Percentiles rank a stretch among this genome's conserved stretches.
Evolutionary conservation across 1,140 invertebrate genomes (phyloP).

Genomic region (Panagrolaimus sp.): DNA sequence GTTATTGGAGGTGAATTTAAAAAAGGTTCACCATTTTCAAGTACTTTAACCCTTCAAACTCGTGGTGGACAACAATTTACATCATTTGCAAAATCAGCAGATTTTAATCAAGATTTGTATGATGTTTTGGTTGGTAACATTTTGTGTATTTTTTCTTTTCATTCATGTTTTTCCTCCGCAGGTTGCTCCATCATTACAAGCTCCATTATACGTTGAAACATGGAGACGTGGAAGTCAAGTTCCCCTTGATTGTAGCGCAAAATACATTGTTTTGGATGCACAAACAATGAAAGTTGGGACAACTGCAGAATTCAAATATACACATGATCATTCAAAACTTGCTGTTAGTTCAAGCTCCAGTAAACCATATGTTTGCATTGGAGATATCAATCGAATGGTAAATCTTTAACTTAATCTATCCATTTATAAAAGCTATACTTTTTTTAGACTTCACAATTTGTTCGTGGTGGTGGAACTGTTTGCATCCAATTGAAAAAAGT

Average conservation of each 20-base stretch:
- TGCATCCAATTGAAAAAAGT: constrained; percentile 28
- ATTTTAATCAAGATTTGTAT: constrained; percentile 37
- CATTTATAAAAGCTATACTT: constrained; percentile 1
- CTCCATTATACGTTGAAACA: constrained; percentile 31
- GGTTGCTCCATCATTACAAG: constrained; percentile 35
- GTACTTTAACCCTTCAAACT: constrained; percentile 21
- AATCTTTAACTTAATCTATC: constrained; percentile 13
- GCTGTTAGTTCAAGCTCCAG: constrained; percentile 24
- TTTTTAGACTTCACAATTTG: constrained; percentile 38
- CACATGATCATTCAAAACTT: constrained; percentile 42
- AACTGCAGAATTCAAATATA: constrained; percentile 36
- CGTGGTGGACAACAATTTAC: constrained; percentile 25
- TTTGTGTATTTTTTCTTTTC: too few species aligned
- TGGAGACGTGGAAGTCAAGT: constrained; percentile 32
- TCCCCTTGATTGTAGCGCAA: constrained; percentile 16
- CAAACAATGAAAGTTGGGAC: constrained; percentile 21
- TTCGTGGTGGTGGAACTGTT: constrained; percentile 36
- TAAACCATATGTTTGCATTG: constrained; percentile 35
- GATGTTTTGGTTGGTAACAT: constrained; percentile 28
- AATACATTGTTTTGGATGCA: constrained; percentile 19
- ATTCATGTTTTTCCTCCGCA: too few species aligned
- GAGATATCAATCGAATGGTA: constrained; percentile 46
- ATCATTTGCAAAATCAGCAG: constrained; percentile 35
- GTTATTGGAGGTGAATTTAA: constrained; percentile 32
- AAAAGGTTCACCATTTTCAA: constrained; percentile 22